Evolutionary conservation across 1,140 invertebrate species (phyloP).

Genomic region (Trachymyrmex cornetzi): DNA sequence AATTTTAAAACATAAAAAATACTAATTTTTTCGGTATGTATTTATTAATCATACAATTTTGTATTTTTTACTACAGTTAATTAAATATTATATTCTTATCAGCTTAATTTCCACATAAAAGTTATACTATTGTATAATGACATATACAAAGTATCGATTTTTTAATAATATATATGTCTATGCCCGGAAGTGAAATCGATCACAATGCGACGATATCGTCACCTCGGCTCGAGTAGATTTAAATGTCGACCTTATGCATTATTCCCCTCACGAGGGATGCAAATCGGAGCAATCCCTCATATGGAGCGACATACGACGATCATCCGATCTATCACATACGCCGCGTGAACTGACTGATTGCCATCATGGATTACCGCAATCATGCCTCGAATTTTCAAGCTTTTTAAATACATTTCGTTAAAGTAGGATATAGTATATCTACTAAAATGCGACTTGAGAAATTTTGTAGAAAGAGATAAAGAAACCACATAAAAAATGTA

Average conservation of each 20-base stretch:
- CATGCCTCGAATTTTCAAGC: slow-evolving; percentile 72
- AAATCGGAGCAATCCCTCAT: slow-evolving; percentile 79
- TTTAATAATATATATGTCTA: not conserved
- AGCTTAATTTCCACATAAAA: not conserved
- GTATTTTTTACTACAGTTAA: not conserved
- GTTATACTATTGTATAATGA: not conserved
- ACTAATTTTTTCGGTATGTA: too few relatives aligned
- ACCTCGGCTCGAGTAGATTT: slow-evolving; percentile 47
- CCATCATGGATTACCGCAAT: slow-evolving; percentile 75
- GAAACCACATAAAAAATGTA: not conserved
- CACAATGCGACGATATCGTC: slow-evolving; percentile 50
- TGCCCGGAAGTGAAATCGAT: slow-evolving; percentile 6
- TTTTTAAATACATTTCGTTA: slow-evolving; percentile 2
- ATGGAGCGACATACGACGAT: slow-evolving; percentile 59
- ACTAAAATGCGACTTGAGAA: not conserved
- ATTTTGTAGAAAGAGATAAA: not conserved
- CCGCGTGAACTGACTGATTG: slow-evolving; percentile 76
- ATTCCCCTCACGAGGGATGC: slow-evolving; percentile 79
- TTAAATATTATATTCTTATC: too few relatives aligned
- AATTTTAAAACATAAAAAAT: too few relatives aligned
- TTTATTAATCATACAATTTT: too few relatives aligned
- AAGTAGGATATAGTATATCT: not conserved
- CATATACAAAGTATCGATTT: not conserved
- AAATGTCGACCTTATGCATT: slow-evolving; percentile 70
- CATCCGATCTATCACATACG: slow-evolving; percentile 71